phyloP scores from a whole-genome alignment of 1,140 invertebrate species.

The Drosophila melanica region DNA sequence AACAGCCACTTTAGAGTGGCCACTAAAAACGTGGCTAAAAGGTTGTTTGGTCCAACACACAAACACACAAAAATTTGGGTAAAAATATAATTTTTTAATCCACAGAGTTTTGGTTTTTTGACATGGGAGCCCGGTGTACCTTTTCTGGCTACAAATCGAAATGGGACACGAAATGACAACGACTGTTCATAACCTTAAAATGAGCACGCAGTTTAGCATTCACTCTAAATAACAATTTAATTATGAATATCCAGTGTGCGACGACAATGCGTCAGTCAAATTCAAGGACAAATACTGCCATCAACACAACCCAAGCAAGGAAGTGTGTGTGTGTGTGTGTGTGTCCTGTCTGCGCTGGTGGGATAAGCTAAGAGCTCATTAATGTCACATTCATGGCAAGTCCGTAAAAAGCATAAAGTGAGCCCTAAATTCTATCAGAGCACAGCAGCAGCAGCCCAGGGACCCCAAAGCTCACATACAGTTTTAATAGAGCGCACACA shows the following conservation, averaged over 20 bases:
- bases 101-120: not conserved
- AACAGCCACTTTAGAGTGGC: constrained; percentile 10
- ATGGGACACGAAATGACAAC: constrained; percentile 4
- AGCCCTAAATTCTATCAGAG: constrained; percentile 70
- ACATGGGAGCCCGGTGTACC: constrained; percentile 20
- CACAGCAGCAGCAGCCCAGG: constrained; percentile 27
- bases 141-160: constrained; percentile 14
- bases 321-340: constrained; percentile 12
- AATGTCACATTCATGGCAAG: constrained; percentile 77
- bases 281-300: constrained; percentile 77
- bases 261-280: constrained; percentile 35
- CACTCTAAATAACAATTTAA: constrained; percentile 72
- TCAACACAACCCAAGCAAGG: constrained; percentile 45
- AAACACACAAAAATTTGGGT: constrained; percentile 6
- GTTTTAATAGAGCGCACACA: constrained; percentile 71
- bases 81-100: constrained; percentile 68
- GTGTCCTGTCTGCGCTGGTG: constrained; percentile 49
- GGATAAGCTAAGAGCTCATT: constrained; percentile 78
- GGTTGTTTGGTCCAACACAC: constrained; percentile 22
- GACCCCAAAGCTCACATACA: constrained; percentile 44
- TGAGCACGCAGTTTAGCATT: constrained; percentile 64
- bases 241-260: constrained; percentile 57
- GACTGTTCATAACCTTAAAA: constrained; percentile 77
- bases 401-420: constrained; percentile 67
- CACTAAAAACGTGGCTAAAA: constrained; percentile 28